Conservation (phyloP, 2,797 vertebrate species). For the Gila robusta region DNA sequence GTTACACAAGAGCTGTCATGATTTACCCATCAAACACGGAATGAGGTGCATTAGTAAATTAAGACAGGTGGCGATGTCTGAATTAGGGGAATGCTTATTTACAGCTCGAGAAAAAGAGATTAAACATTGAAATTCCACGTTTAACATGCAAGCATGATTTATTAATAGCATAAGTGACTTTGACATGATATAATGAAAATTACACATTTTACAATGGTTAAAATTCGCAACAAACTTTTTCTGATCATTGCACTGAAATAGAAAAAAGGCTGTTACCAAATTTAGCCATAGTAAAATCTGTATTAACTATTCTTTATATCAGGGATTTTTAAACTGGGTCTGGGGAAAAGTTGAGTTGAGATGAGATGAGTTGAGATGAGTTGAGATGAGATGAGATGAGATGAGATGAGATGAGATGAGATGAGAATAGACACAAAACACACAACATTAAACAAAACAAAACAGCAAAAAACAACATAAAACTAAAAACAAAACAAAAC, state of each 20-base stretch:
- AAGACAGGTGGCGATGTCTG: conserved; percentile 17
- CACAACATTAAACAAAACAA: background rate
- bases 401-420: background rate
- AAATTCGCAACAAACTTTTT: background rate
- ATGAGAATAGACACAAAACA: too few relatives aligned
- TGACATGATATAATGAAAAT: background rate
- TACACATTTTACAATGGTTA: background rate
- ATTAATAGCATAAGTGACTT: background rate
- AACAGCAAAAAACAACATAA: background rate
- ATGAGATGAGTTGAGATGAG: background rate
- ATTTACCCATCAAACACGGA: conserved; percentile 3
- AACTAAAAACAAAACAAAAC: background rate
- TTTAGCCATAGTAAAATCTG: background rate
- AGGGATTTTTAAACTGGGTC: background rate
- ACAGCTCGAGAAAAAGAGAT: background rate
- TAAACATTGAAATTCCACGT: background rate
- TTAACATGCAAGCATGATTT: background rate
- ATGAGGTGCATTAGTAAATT: conserved; percentile 42
- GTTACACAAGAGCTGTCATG: conserved; percentile 35
- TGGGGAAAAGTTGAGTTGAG: background rate
- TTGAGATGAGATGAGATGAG: background rate
- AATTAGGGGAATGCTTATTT: background rate
- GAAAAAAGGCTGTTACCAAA: background rate
- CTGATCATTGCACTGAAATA: background rate
- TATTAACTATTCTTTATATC: background rate